A percentile compares a stretch with the other conserved stretches of the same genome.
Evolutionary conservation across 1,140 invertebrate genomes (phyloP).

Genomic region (Drosophila sulfurigaster): DNA sequence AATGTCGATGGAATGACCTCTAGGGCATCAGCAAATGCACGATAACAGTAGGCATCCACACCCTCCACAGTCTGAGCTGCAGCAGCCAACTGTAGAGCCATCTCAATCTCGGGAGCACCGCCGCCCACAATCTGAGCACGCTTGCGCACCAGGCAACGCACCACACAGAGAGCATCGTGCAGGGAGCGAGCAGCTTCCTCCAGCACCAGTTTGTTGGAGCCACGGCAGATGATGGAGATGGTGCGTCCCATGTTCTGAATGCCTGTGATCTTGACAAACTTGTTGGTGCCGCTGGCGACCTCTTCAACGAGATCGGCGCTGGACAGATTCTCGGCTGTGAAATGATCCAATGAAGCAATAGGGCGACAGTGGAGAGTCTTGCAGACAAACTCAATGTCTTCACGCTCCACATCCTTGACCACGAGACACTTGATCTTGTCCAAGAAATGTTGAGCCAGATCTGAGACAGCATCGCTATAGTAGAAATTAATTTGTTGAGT

Average conservation of each 20-base stretch:
- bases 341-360: constrained; percentile 99
- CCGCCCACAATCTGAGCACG: constrained; percentile 96
- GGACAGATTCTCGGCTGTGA: constrained; percentile 95
- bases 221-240: constrained; percentile 96
- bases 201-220: constrained; percentile 98
- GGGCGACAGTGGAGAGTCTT: constrained; percentile 98
- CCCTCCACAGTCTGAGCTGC: constrained; percentile 94
- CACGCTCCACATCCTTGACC: constrained; percentile 98
- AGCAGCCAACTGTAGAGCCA: constrained; percentile 93
- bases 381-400: constrained; percentile 98
- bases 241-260: constrained; percentile 95
- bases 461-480: constrained; percentile 94
- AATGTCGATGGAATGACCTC: constrained; percentile 99
- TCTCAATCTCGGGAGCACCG: constrained; percentile 98
- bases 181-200: constrained; percentile 98
- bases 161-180: constrained; percentile 99
- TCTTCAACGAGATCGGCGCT: constrained; percentile 98
- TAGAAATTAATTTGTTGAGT: not conserved
- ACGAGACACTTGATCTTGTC: constrained; percentile 99
- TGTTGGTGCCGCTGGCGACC: constrained; percentile 94
- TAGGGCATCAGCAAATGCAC: constrained; percentile 97
- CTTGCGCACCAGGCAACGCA: constrained; percentile 98
- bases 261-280: constrained; percentile 98
- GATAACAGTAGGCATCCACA: constrained; percentile 97
- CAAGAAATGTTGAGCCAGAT: constrained; percentile 98